phyloP scores from a whole-genome alignment of 2,888 invertebrate species.

The Stomorhina lunata region DNA sequence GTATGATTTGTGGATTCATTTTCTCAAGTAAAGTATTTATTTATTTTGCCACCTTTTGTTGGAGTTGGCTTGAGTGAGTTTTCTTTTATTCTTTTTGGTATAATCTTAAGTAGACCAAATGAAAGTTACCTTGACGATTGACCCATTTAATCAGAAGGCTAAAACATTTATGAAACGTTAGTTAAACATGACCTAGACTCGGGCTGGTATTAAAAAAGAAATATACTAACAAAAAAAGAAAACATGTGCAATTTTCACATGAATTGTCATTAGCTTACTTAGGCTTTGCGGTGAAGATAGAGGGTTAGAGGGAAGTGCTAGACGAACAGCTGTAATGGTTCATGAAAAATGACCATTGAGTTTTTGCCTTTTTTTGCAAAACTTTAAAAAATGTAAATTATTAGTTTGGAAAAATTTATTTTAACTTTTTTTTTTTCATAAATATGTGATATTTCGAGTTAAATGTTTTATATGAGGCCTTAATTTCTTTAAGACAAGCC shows the following conservation, averaged over 20 bases:
- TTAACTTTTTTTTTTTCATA: too few species aligned
- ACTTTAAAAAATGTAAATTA: too few species aligned
- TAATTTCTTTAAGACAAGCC: too few species aligned
- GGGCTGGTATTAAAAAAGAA: background rate
- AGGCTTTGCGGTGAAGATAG: background rate
- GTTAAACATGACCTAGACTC: constrained; percentile 48
- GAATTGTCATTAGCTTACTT: too few species aligned
- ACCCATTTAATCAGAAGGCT: constrained; percentile 70
- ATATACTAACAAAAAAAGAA: background rate
- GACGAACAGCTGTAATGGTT: too few species aligned
- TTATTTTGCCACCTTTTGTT: constrained; percentile 13
- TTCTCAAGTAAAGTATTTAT: too few species aligned
- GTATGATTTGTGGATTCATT: constrained; percentile 34
- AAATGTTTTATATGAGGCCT: too few species aligned
- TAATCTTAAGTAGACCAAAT: constrained; percentile 73
- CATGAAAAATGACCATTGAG: too few species aligned
- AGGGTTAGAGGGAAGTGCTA: background rate
- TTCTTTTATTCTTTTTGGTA: background rate
- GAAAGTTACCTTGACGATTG: constrained; percentile 79
- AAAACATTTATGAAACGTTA: constrained; percentile 56
- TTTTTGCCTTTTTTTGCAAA: too few species aligned
- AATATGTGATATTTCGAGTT: too few species aligned
- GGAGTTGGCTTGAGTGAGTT: background rate
- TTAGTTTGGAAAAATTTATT: too few species aligned
- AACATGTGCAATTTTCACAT: constrained; percentile 28